phyloP scores from a whole-genome alignment of 2,888 invertebrate species.

The Conus canariensis region DNA sequence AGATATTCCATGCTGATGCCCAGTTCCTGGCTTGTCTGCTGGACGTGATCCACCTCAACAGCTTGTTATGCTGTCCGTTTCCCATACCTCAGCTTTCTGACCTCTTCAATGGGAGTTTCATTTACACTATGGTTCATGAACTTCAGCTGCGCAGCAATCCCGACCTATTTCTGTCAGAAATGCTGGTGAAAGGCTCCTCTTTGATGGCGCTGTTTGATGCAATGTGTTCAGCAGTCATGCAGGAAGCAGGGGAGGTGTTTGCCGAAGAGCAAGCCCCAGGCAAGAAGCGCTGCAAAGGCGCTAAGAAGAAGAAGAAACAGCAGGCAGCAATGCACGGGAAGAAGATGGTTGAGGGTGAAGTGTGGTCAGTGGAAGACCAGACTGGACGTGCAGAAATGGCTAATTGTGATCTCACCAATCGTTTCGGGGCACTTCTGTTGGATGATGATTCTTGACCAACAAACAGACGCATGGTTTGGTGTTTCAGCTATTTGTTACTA shows the following conservation, averaged over 20 bases:
- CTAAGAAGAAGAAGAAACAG: constrained; percentile 33
- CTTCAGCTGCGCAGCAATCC: constrained; percentile 60
- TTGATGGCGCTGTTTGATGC: constrained; percentile 43
- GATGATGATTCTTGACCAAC: constrained; percentile 12
- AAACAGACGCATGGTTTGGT: background rate
- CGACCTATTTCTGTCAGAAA: constrained; percentile 60
- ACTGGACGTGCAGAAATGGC: background rate
- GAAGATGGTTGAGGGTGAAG: background rate
- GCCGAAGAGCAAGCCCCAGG: background rate
- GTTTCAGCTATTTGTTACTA: no score
- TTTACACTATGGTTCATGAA: constrained; percentile 70
- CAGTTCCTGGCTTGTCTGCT: constrained; percentile 75
- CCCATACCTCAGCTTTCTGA: constrained; percentile 53
- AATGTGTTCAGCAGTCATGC: constrained; percentile 26
- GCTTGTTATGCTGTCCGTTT: constrained; percentile 68
- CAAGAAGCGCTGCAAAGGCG: constrained; percentile 42
- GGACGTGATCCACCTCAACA: constrained; percentile 70
- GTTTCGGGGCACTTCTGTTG: constrained; percentile 30
- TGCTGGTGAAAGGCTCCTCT: constrained; percentile 59
- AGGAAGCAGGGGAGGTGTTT: constrained; percentile 4
- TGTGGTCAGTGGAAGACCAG: background rate
- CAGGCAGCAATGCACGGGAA: background rate
- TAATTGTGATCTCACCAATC: constrained; percentile 34
- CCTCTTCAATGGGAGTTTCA: constrained; percentile 71
- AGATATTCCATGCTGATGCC: constrained; percentile 70